Evolutionary conservation across 2,113 vertebrate genomes (phyloP).

Genomic region (Reinhardtius hippoglossoides): DNA sequence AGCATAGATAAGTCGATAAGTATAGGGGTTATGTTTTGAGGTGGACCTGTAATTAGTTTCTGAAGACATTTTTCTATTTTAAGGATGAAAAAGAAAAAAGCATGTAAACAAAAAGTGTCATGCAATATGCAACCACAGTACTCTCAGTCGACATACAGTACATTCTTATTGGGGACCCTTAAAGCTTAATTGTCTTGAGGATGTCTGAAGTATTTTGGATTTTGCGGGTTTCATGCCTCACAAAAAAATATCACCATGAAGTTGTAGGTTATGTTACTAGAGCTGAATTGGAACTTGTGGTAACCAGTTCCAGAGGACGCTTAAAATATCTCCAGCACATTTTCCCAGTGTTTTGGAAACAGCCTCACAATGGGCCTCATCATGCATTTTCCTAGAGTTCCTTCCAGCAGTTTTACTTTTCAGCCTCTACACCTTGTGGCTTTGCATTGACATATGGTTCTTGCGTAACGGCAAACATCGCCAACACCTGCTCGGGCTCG

Average conservation of each 20-base stretch:
- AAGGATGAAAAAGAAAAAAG: no score
- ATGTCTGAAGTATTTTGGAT: no score
- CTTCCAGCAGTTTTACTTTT: slow-evolving; percentile 30
- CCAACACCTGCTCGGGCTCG: slow-evolving; percentile 57
- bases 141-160: neutral
- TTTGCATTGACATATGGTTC: slow-evolving; percentile 25
- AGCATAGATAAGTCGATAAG: neutral
- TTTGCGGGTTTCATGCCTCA: slow-evolving; percentile 46
- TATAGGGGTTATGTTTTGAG: neutral
- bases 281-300: slow-evolving; percentile 55
- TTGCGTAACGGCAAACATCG: slow-evolving; percentile 40
- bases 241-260: slow-evolving; percentile 56
- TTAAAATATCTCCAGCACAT: slow-evolving; percentile 63
- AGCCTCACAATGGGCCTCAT: slow-evolving; percentile 38
- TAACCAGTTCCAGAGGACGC: slow-evolving; percentile 65
- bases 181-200: slow-evolving; percentile 24
- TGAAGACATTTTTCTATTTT: neutral
- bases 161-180: slow-evolving; percentile 8
- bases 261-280: slow-evolving; percentile 63
- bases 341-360: slow-evolving; percentile 70
- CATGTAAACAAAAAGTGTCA: neutral
- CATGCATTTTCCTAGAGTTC: slow-evolving; percentile 35
- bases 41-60: slow-evolving; percentile 1
- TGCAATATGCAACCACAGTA: slow-evolving; percentile 9
- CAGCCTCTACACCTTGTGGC: neutral